Evolutionary conservation across 2,888 invertebrate genomes (phyloP), one percentile per base, ranked within the genome.

Genomic region (Watsonalla cultraria): DNA sequence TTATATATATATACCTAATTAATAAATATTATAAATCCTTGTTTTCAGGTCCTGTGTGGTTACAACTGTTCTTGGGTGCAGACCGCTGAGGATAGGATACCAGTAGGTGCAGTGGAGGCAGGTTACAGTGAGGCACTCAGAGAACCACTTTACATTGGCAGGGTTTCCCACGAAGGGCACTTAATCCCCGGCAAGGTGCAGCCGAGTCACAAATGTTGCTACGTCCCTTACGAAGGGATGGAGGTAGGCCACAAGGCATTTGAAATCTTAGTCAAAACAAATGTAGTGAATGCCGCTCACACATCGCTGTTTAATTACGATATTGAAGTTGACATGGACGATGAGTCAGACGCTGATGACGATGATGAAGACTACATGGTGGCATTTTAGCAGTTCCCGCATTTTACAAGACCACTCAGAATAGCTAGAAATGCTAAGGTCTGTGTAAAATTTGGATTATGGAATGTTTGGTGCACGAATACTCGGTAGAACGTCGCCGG

Each of bases 141-240:
- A 33, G 92, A 92, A 58, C 84, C 83, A 50, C 66, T 95, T 9
- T 95, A 91, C 72, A 92, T 95, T 0, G 93, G 94, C 11, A 91
- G 96, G 63, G 95, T 94, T 0, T 84, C 87, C 39, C 94, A 94
- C 73, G 93, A 94, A 62, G 94, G 94, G 13, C 94, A 93, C 52
- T 76, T 95, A 6, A 92, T 97, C 66, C 95, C 96, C 46, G 97
- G 97, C n/a, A 96, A 97, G 85, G 82, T 96, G 11, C 85, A 86
- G 54, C 72, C 77, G 0, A 92, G 94, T 15, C 96, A 96, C 71
- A 93, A 93, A 47, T 92, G 93, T 0, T 93, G 94, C 62, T 96
- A 96, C 70, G 80, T 96, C n/a, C 86, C 96, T 47, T 96, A 67
- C 52, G 57, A 71, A 4, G 72, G 66, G 0, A 70, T 62, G 55